Percentiles rank a stretch among this genome's conserved stretches.
Conservation (phyloP, 2,113 vertebrate species). For the Tachysurus fulvidraco region DNA sequence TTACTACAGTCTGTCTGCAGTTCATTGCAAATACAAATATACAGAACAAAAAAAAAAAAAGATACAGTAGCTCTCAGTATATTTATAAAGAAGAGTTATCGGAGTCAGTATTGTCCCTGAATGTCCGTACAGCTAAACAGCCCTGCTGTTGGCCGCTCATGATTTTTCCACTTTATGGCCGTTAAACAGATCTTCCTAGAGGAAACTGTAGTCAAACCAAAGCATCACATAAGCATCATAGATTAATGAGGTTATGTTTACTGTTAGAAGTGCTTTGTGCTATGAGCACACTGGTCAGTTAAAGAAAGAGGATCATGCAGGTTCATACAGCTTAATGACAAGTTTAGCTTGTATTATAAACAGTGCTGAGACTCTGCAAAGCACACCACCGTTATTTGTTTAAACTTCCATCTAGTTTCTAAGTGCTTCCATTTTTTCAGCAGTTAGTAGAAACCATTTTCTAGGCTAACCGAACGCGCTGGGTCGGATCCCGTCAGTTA, state of each 20-base stretch:
- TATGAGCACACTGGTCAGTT: neutral
- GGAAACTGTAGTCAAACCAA: slow-evolving; percentile 3
- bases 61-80: neutral
- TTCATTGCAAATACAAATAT: neutral
- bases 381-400: slow-evolving; percentile 5
- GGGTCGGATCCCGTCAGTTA: neutral
- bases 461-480: slow-evolving; percentile 2
- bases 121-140: slow-evolving; percentile 6
- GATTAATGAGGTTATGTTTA: slow-evolving; percentile 4
- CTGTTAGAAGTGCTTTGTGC: neutral
- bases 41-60: neutral
- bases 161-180: neutral
- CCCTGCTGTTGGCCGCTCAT: neutral
- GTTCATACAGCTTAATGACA: neutral
- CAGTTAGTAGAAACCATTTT: neutral
- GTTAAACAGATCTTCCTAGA: neutral
- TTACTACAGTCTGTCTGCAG: neutral
- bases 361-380: neutral
- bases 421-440: slow-evolving; percentile 37
- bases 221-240: slow-evolving; percentile 3
- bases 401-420: slow-evolving; percentile 1
- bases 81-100: neutral
- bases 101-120: slow-evolving; percentile 9
- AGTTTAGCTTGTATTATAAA: slow-evolving; percentile 19
- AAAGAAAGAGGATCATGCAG: neutral